Evolutionary conservation across 2,113 vertebrate genomes (phyloP).

Genomic region (Ardeotis arabs): DNA sequence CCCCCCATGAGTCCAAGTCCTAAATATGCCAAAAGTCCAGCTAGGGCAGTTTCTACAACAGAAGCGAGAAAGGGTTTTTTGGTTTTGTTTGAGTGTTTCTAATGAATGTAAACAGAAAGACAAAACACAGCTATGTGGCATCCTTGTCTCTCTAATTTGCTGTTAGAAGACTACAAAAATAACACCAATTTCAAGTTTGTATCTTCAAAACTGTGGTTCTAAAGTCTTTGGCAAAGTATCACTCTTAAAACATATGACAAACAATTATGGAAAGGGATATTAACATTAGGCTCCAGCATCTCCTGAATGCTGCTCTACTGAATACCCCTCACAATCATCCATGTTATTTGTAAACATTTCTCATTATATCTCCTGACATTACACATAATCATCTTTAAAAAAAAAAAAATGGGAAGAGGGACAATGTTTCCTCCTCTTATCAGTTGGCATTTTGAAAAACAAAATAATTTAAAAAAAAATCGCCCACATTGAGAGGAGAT

Average conservation of each 20-base stretch:
- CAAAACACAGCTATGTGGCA: neutral
- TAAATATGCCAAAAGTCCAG: neutral
- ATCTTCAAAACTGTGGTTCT: neutral
- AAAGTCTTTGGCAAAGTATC: neutral
- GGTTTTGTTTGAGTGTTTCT: neutral
- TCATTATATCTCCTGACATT: neutral
- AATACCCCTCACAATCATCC: neutral
- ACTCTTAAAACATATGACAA: neutral
- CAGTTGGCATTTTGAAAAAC: fast-evolving
- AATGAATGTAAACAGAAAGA: neutral
- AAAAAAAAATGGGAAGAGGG: neutral
- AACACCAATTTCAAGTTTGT: neutral
- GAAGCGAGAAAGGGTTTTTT: neutral
- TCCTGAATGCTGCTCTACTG: neutral
- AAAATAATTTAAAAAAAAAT: neutral
- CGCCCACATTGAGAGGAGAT: neutral
- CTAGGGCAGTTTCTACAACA: neutral
- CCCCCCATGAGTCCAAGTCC: neutral
- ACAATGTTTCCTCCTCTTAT: neutral
- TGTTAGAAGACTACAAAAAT: neutral
- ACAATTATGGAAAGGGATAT: neutral
- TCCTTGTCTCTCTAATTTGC: neutral
- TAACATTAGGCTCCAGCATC: neutral
- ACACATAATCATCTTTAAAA: neutral
- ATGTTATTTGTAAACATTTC: neutral